Percentiles rank a stretch among this genome's conserved stretches.
Conservation (phyloP, 1,140 invertebrate species). For the Drosophila virilis region DNA sequence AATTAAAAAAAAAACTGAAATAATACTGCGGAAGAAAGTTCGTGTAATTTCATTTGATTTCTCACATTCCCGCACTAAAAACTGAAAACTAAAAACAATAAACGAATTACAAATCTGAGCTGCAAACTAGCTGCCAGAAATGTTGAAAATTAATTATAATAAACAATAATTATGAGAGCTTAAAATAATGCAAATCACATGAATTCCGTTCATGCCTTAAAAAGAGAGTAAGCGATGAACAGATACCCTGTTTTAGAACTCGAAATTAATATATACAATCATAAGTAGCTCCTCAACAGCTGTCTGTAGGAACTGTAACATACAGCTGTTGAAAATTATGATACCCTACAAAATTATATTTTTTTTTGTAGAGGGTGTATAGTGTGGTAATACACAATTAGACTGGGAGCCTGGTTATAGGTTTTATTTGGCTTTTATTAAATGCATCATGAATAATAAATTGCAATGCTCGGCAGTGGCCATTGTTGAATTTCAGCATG, state of each 20-base stretch:
- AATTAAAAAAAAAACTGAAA: neutral
- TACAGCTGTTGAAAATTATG: neutral
- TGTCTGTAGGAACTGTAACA: neutral
- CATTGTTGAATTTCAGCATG: conserved; percentile 68
- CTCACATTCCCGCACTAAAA: neutral
- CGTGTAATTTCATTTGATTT: conserved; percentile 36
- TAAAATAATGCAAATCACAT: conserved; percentile 39
- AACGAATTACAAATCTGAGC: conserved; percentile 69
- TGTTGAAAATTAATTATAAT: conserved; percentile 74
- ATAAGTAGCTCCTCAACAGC: no score
- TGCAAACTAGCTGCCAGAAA: conserved; percentile 70
- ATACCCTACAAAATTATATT: neutral
- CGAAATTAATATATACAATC: no score
- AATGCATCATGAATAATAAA: conserved; percentile 76
- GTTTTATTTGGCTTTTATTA: conserved; percentile 63
- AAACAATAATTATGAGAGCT: conserved; percentile 58
- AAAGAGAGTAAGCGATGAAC: neutral
- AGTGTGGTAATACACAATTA: conserved; percentile 4
- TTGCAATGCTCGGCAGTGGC: conserved; percentile 16
- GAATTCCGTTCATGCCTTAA: conserved; percentile 19
- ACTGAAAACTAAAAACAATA: conserved; percentile 19
- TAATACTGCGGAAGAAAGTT: neutral
- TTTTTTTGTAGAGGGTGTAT: neutral
- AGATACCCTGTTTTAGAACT: neutral
- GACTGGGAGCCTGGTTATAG: neutral